Conservation (phyloP, 2,888 invertebrate genomes). For the Limnephilus rhombicus region DNA sequence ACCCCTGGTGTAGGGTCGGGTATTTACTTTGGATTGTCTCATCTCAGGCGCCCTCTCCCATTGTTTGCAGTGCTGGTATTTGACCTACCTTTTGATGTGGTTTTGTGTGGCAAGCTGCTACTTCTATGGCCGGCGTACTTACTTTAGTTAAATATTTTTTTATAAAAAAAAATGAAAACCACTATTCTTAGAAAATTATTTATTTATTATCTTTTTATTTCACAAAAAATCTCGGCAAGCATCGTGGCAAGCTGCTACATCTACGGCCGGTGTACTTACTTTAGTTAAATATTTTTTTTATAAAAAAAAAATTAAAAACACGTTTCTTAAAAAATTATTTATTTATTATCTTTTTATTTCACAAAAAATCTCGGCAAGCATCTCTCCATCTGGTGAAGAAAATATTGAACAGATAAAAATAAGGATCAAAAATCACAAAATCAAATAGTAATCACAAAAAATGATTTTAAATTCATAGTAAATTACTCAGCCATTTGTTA, state of each 20-base stretch:
- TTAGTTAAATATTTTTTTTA: neutral
- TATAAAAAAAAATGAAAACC: neutral
- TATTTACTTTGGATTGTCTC: too few species aligned
- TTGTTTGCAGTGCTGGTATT: too few species aligned
- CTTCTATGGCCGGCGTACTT: neutral
- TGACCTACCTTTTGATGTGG: too few species aligned
- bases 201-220: conserved; percentile 30
- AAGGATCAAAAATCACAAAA: conserved; percentile 42
- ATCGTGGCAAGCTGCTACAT: too few species aligned
- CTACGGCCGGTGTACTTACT: too few species aligned
- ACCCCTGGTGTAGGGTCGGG: too few species aligned
- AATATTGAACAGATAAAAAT: conserved; percentile 40
- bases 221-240: conserved; percentile 48
- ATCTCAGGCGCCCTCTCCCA: too few species aligned
- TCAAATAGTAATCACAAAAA: conserved; percentile 20
- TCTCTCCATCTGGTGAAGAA: conserved; percentile 41
- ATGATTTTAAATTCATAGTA: conserved; percentile 12
- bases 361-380: conserved; percentile 47
- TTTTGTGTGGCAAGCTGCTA: too few species aligned
- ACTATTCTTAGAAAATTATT: conserved; percentile 28
- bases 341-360: conserved; percentile 37
- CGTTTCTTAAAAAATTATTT: conserved; percentile 29
- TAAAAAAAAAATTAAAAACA: neutral
- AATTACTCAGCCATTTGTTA: conserved; percentile 37
- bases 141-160: neutral